Base-by-base conservation (phyloP, 1,140 invertebrate species). In the Drosophila mayri region DNA sequence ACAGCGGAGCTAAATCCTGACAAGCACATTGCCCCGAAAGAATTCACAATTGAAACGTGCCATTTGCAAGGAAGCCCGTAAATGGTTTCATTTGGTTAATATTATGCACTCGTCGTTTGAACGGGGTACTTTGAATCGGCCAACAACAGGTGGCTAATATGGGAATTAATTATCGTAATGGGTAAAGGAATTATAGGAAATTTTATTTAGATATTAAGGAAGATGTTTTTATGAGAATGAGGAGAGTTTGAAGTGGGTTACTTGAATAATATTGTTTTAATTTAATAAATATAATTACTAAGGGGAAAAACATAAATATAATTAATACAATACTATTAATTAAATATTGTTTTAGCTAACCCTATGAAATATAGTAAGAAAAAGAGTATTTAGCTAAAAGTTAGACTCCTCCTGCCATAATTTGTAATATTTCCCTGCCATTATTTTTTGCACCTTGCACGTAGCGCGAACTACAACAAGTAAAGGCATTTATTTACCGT, bases 41-140 rank as follows among this genome's bases (percentile, higher is more conserved):
- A 79, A 77, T 80, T 83, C 62, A 66, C 35, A 47, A 68, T 58
- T 55, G 63, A 61, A 74, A 84, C 84, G 84, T 87, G 84, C 50
- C 85, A 84, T 84, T 88, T 88, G 77, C 57, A 71, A 38, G 65
- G 65, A 60, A 78, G 67, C 59, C 61, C 52, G 52, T 60, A 84
- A 84, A 50, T 50, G 55, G 70, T 70, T 75, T 73, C 71, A 71
- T 74, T 76, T 78, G 64, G 32, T 78, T 78, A 78, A 71, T 46
- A 46, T 70, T 52, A 46, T 77, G 73, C 49, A 41, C 73, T 75
- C 18, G 22, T 14, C 30, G 14, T 20, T n/a, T 11, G 22, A 66
- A 47, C 41, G 57, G 61, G 61, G n/a, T 46, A 79, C 35, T 28
- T 46, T 37, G 44, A 58, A 41, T 37, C 7, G 52, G 35, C 20